These are phyloP conservation scores for Chiroxiphia lanceolata DNA, from an alignment of 2,797 vertebrate genomes.

Conservation along the genomic window DNA sequence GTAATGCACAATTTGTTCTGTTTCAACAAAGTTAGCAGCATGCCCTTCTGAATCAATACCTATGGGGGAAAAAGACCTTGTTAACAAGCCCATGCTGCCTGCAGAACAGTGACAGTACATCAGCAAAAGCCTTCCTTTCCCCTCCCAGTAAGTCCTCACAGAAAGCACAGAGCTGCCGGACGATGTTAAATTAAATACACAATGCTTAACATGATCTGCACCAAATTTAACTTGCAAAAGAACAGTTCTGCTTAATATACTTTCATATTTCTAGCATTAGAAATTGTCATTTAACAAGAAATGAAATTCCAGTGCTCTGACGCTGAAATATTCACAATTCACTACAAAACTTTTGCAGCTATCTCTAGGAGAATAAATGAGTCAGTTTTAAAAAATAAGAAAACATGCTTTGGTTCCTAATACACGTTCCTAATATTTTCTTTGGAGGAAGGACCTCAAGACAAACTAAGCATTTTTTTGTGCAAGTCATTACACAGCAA, in stretches of 20 bases:
- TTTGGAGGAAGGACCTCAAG: neutral
- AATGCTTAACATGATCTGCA: neutral
- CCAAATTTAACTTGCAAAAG: neutral
- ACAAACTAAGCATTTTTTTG: neutral
- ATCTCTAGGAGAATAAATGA: neutral
- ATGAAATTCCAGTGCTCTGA: neutral
- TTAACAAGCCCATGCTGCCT: neutral
- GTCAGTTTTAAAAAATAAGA: neutral
- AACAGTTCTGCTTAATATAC: neutral
- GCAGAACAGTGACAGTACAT: neutral
- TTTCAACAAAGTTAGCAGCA: constrained; percentile 95
- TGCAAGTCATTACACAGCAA: neutral
- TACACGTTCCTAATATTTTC: neutral
- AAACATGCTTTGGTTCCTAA: neutral
- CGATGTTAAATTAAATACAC: neutral
- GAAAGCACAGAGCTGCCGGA: neutral
- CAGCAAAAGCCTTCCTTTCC: neutral
- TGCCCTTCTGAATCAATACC: constrained; percentile 97
- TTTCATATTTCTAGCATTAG: neutral
- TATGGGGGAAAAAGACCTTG: constrained; percentile 20
- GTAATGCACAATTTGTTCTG: constrained; percentile 92
- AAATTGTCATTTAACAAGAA: neutral
- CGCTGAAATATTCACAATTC: neutral
- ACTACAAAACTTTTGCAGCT: neutral
- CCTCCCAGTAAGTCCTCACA: neutral